Evolutionary conservation across 2,797 vertebrate genomes (phyloP), one percentile per base, ranked within the genome.

Genomic region (Myiothlypis chrysogaster): DNA sequence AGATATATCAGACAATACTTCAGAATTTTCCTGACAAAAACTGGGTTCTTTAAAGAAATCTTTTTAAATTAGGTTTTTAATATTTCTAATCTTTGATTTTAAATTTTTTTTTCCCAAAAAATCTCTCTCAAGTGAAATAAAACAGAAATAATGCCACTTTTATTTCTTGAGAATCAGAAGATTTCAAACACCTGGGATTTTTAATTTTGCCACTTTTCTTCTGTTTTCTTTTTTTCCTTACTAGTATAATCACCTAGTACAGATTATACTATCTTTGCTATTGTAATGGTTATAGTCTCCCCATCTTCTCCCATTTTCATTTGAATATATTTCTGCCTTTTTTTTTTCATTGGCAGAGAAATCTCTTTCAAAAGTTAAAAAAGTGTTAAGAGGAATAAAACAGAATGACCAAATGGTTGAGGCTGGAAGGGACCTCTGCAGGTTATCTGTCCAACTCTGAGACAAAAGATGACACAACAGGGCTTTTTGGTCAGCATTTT

Each of bases 11-110:
- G 39, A 71, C 25, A 93, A 73, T 52, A 66, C 37, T 93, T 94
- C 73, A n/a, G 41, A 61, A 28, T 85, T 83, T 86, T 87, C 39
- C 72, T 89, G 68, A 85, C 10, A 87, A 95, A 89, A 85, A 34
- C 16, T 43, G 6, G 2, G 10, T 53, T 60, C 35, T 71, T 81
- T 75, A 25, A 41, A 39, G 83, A 89, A 69, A 5, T 1, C 11
- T 25, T 30, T 53, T 20, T 0, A 52, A 70, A 94, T 46, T 20
- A 34, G 3, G 12, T 34, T 90, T 93, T 83, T 37, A 86, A 53
- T 81, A 76, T 52, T 90, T 91, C 7, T 60, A 37, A 41, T 66
- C 0, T 68, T 66, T 64, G 17, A 12, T 55, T 73, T 65, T 16
- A 14, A 27, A 3, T 16, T 52, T 73, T 37, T 77, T 53, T 12